These are phyloP conservation scores for Bradypodion pumilum DNA, from an alignment of 2,797 vertebrate species.

Conservation along the genomic window DNA sequence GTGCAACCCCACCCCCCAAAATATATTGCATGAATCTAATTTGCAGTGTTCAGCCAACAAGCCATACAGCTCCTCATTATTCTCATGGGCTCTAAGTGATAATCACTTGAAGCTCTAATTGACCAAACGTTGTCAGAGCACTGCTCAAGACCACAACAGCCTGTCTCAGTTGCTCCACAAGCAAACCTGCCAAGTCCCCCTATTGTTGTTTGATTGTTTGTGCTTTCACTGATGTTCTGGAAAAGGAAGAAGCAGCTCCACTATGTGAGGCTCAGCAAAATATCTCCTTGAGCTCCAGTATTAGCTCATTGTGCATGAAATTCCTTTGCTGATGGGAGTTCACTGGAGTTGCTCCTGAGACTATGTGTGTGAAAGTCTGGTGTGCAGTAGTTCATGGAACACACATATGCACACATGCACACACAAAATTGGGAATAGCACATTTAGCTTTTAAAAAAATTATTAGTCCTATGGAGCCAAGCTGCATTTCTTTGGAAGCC, in stretches of 20 bases:
- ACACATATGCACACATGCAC: too few species aligned
- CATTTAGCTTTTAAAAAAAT: constrained; percentile 76
- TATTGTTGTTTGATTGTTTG: not conserved
- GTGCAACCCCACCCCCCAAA: too few species aligned
- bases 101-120: not conserved
- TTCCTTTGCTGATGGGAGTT: constrained; percentile 8
- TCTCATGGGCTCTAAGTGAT: too few species aligned
- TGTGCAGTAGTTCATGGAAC: constrained; percentile 29
- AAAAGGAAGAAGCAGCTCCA: not conserved
- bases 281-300: not conserved
- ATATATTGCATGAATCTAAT: not conserved
- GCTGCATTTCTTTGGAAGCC: constrained; percentile 53
- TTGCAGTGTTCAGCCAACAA: not conserved
- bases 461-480: constrained; percentile 69
- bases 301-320: not conserved
- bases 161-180: not conserved
- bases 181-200: not conserved
- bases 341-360: constrained; percentile 27
- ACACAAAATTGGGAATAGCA: constrained; percentile 47
- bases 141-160: not conserved
- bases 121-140: not conserved
- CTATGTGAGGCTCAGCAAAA: not conserved
- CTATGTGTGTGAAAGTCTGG: not conserved
- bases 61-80: not conserved
- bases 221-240: not conserved